A percentile compares a stretch with the other conserved stretches of the same genome.
Conservation (phyloP, 2,888 invertebrate genomes). For the Hipparchia sbordonii region DNA sequence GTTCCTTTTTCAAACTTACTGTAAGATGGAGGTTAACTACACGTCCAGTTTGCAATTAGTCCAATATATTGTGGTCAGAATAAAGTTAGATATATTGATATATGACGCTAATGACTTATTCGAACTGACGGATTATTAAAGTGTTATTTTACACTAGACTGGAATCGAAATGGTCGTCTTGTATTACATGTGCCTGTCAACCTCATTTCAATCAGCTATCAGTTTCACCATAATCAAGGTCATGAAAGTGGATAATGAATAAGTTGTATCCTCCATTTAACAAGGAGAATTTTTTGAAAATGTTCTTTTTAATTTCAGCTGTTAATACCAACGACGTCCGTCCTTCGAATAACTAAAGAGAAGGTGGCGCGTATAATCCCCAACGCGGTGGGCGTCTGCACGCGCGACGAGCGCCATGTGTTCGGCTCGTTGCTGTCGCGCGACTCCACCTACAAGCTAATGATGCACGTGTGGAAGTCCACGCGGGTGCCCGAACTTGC, state of each 20-base stretch:
- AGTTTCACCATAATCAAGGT: too few relatives aligned
- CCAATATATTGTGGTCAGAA: not conserved
- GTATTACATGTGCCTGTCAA: too few relatives aligned
- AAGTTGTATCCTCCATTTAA: not conserved
- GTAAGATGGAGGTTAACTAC: not conserved
- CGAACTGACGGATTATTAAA: too few relatives aligned
- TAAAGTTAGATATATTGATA: not conserved
- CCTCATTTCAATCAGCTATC: too few relatives aligned
- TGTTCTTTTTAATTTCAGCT: constrained; percentile 80
- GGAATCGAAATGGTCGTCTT: too few relatives aligned
- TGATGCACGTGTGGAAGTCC: constrained; percentile 92
- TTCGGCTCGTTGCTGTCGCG: constrained; percentile 95
- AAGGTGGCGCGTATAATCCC: constrained; percentile 97
- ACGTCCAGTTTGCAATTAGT: not conserved
- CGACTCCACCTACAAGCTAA: constrained; percentile 93
- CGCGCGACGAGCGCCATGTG: constrained; percentile 92
- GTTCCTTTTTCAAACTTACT: not conserved
- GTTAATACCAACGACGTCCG: constrained; percentile 93
- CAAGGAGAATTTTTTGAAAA: not conserved
- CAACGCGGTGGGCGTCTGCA: constrained; percentile 95
- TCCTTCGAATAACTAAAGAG: constrained; percentile 94
- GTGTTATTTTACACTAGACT: too few relatives aligned
- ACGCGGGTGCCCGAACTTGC: constrained; percentile 76
- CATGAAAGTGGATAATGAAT: not conserved
- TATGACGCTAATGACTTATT: too few relatives aligned